Conservation (phyloP, 2,888 invertebrate genomes). For the Apantesis nais region DNA sequence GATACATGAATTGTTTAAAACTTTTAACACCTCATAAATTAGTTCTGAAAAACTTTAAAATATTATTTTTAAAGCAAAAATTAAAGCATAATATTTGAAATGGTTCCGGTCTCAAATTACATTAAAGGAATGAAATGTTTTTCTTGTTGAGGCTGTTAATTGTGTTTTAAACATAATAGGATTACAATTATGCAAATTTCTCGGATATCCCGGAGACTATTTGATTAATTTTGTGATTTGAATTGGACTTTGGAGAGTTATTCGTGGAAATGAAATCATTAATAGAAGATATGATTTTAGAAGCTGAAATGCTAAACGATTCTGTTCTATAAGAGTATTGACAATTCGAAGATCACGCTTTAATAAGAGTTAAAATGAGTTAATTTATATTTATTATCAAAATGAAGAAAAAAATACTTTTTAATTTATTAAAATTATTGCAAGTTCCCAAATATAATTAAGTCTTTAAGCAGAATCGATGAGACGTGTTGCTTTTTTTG, state of each 20-base stretch:
- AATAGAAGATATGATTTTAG: not conserved
- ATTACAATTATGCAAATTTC: slow-evolving; percentile 52
- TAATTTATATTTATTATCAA: not conserved
- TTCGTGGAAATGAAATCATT: slow-evolving; percentile 26
- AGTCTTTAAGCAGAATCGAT: not conserved
- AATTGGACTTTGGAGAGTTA: slow-evolving; percentile 32
- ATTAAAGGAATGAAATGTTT: slow-evolving; percentile 38
- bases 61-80: too few species aligned
- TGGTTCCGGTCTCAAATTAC: slow-evolving; percentile 6
- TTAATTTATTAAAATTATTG: not conserved
- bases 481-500: too few species aligned
- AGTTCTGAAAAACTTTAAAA: too few species aligned
- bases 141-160: slow-evolving; percentile 40
- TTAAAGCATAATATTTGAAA: not conserved
- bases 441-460: not conserved
- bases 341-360: not conserved
- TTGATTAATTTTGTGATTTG: slow-evolving; percentile 47
- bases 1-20: too few species aligned
- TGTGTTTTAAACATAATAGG: slow-evolving; percentile 51
- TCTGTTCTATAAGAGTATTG: not conserved
- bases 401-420: too few species aligned
- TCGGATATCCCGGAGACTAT: slow-evolving; percentile 45
- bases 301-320: not conserved
- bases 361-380: not conserved
- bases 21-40: too few species aligned